Evolutionary conservation across 1,140 invertebrate species (phyloP).

Genomic region (Papilio polytes): DNA sequence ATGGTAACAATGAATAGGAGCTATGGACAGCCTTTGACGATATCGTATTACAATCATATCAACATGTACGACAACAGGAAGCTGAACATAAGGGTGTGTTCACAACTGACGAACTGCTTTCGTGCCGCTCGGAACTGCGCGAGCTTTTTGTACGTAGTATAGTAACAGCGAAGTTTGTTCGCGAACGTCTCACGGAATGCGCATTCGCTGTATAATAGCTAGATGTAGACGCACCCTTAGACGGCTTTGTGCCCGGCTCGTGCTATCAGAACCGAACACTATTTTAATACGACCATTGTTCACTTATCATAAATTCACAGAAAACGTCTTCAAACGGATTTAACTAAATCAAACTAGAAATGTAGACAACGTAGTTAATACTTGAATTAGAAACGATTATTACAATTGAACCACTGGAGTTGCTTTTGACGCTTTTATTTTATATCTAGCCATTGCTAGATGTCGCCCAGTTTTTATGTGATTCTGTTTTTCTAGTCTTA

Average conservation of each 20-base stretch:
- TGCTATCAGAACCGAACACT: not conserved
- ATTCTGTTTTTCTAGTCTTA: no score
- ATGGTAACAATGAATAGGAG: no score
- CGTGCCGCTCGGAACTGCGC: no score
- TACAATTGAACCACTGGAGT: not conserved
- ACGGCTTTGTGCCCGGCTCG: not conserved
- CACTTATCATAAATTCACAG: not conserved
- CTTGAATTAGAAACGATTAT: not conserved
- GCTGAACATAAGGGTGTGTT: not conserved
- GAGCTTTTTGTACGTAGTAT: no score
- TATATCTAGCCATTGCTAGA: no score
- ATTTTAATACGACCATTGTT: slow-evolving; percentile 1
- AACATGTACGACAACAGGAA: not conserved
- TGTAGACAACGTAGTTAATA: not conserved
- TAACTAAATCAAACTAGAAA: not conserved
- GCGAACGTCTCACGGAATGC: not conserved
- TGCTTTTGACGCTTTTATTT: not conserved
- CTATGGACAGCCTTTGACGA: no score
- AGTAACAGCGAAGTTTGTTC: not conserved
- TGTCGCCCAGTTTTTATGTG: no score
- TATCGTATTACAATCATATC: not conserved
- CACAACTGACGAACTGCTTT: not conserved
- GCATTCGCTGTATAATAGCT: not conserved
- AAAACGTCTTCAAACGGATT: not conserved
- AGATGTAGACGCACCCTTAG: not conserved